A percentile compares a stretch with the other conserved stretches of the same genome.
These are phyloP conservation scores for Drosophila erecta DNA, from an alignment of 1,140 invertebrate species.

Conservation along the genomic window DNA sequence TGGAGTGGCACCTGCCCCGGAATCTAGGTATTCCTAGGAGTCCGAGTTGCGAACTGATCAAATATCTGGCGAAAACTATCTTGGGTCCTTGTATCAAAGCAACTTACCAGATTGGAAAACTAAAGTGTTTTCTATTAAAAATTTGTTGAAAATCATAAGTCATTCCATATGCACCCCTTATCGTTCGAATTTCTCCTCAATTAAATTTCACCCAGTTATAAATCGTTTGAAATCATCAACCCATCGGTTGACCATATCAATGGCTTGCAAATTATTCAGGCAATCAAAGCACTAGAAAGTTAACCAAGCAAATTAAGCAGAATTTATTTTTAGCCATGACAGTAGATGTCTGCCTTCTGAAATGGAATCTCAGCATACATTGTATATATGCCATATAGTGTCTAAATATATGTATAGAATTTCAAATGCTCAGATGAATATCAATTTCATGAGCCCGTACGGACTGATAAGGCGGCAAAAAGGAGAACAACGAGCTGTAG, in stretches of 20 bases:
- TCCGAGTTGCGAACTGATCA: no score
- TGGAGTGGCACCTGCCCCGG: slow-evolving; percentile 4
- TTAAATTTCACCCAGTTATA: neutral
- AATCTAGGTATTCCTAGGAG: no score
- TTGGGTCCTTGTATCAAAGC: no score
- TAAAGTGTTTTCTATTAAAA: no score
- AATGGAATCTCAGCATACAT: slow-evolving; percentile 33
- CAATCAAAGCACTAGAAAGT: slow-evolving; percentile 47
- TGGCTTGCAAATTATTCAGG: slow-evolving; percentile 31
- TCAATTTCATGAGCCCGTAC: slow-evolving; percentile 61
- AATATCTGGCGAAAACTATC: no score
- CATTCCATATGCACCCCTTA: neutral
- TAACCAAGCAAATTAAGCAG: slow-evolving; percentile 35
- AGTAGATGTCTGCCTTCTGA: slow-evolving; percentile 43
- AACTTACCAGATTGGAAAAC: no score
- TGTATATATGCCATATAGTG: slow-evolving; percentile 15
- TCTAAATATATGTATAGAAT: slow-evolving; percentile 38
- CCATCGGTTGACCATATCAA: slow-evolving; percentile 8
- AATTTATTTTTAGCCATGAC: slow-evolving; percentile 74
- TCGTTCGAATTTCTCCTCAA: neutral
- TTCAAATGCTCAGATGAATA: slow-evolving; percentile 67
- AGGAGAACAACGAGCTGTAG: slow-evolving; percentile 52
- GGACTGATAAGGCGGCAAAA: slow-evolving; percentile 67
- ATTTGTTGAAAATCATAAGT: no score
- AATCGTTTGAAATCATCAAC: slow-evolving; percentile 21